Conservation (phyloP, 2,888 invertebrate species). For the Ceramica pisi region DNA sequence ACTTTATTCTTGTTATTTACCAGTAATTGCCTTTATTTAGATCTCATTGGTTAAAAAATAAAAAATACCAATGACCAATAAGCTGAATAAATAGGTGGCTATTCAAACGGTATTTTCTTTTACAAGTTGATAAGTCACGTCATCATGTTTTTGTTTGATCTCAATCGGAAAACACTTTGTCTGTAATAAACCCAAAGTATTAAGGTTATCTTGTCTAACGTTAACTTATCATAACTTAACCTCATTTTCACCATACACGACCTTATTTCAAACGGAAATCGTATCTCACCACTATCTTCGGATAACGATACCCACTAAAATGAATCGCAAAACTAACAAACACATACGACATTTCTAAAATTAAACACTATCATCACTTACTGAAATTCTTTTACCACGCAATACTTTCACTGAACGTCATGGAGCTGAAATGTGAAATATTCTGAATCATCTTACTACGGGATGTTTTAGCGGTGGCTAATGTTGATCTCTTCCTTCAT, state of each 20-base stretch:
- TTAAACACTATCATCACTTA: conserved; percentile 52
- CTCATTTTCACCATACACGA: conserved; percentile 29
- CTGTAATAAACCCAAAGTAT: conserved; percentile 16
- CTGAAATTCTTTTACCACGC: conserved; percentile 60
- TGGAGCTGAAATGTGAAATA: conserved; percentile 36
- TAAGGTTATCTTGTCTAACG: conserved; percentile 57
- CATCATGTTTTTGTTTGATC: conserved; percentile 1
- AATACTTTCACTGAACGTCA: conserved; percentile 57
- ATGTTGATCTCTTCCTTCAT: conserved; percentile 10
- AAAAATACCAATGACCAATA: not conserved
- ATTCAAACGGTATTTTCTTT: not conserved
- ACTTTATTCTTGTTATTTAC: too few species aligned
- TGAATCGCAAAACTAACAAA: conserved; percentile 19
- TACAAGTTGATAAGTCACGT: not conserved
- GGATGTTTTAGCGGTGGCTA: conserved; percentile 30
- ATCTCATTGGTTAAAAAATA: not conserved
- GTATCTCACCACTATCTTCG: conserved; percentile 24
- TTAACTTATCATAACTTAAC: conserved; percentile 34
- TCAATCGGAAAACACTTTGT: not conserved
- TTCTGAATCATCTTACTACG: conserved; percentile 58
- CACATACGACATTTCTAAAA: conserved; percentile 54
- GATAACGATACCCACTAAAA: conserved; percentile 19
- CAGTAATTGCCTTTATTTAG: not conserved
- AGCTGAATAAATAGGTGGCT: not conserved
- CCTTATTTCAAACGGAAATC: conserved; percentile 41